Evolutionary conservation across 2,888 invertebrate genomes (phyloP).

Genomic region (Octonoba sinensis): DNA sequence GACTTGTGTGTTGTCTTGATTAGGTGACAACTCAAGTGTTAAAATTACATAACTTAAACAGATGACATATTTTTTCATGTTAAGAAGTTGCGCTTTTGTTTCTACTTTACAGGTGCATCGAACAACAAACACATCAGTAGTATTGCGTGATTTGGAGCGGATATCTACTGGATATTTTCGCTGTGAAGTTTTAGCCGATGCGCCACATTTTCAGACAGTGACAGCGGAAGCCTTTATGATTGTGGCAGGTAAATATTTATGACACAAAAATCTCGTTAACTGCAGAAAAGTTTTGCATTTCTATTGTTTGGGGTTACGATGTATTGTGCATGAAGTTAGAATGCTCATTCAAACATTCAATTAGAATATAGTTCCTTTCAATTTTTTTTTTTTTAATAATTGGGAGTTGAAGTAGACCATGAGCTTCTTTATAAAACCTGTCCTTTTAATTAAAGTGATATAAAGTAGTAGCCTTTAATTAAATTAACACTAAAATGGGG

Average conservation of each 20-base stretch:
- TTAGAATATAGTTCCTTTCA: no score
- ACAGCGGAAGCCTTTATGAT: slow-evolving; percentile 43
- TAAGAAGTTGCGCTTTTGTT: background rate
- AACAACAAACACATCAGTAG: slow-evolving; percentile 41
- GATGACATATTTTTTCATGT: background rate
- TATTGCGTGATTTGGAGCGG: slow-evolving; percentile 16
- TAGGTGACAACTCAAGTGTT: no score
- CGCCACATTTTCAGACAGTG: slow-evolving; percentile 31
- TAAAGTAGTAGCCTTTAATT: no score
- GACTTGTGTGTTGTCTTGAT: no score
- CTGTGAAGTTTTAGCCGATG: slow-evolving; percentile 46
- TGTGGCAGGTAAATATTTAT: slow-evolving; percentile 26
- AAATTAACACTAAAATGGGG: no score
- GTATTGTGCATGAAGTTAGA: background rate
- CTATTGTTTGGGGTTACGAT: background rate
- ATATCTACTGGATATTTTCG: slow-evolving; percentile 27
- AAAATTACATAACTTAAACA: no score
- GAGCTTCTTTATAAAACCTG: no score
- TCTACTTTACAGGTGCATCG: slow-evolving; percentile 17
- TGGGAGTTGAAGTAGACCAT: no score
- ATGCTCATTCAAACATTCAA: no score
- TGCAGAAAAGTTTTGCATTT: background rate
- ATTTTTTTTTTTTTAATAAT: no score
- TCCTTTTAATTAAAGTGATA: no score
- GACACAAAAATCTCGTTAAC: background rate